Conservation (phyloP, 1,140 invertebrate genomes). For the Halesus radiatus region DNA sequence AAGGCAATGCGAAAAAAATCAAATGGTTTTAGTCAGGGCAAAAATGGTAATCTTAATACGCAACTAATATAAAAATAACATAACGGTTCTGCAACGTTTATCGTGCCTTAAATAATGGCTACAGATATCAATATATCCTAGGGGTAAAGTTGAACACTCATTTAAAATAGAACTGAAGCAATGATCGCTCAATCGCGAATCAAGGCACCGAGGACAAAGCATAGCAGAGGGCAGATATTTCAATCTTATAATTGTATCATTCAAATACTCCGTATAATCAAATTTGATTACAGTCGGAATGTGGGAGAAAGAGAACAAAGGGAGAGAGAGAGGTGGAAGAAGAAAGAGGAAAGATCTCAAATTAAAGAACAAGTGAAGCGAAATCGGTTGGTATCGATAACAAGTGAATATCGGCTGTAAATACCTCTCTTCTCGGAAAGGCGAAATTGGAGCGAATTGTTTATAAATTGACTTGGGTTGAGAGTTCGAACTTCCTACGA, state of each 20-base stretch:
- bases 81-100: no score
- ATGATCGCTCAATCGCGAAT: background rate
- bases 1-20: no score
- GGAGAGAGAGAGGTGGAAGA: background rate
- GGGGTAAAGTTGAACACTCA: no score
- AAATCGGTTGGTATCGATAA: conserved; percentile 28
- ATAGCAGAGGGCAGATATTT: conserved; percentile 4
- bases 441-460: conserved; percentile 13
- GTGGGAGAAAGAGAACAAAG: background rate
- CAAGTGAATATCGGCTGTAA: conserved; percentile 20
- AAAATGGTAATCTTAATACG: no score
- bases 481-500: background rate
- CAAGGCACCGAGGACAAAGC: background rate
- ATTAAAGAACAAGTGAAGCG: conserved; percentile 32
- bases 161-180: no score
- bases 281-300: conserved; percentile 30
- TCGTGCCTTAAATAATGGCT: no score
- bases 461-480: conserved; percentile 30
- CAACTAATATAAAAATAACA: no score
- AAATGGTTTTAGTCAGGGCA: no score
- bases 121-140: no score
- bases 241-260: conserved; percentile 23
- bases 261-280: conserved; percentile 14
- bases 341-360: background rate
- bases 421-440: background rate